Percentiles rank a stretch among this genome's conserved stretches.
Conservation (phyloP, 2,888 invertebrate species). For the Scaptomyza polygonia region DNA sequence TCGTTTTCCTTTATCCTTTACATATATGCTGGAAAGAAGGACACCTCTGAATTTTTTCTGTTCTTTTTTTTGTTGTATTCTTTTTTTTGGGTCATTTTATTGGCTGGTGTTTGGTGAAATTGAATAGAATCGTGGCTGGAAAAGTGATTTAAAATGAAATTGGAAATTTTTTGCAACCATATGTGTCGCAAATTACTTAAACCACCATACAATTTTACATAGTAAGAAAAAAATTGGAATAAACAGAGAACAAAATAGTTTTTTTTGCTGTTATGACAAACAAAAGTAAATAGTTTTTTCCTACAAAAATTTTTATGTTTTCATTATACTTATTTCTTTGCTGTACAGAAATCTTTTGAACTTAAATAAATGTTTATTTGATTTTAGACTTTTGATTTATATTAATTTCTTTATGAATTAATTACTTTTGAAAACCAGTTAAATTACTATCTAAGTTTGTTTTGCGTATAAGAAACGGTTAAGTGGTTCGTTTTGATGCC, state of each 20-base stretch:
- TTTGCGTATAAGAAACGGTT: background rate
- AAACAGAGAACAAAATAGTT: background rate
- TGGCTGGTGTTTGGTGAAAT: conserved; percentile 74
- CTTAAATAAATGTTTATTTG: no score
- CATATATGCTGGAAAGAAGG: background rate
- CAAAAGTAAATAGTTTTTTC: no score
- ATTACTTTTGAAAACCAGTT: background rate
- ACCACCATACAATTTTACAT: background rate
- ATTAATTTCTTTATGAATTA: background rate
- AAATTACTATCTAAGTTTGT: background rate
- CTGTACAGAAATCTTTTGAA: no score
- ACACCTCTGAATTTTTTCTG: conserved; percentile 37
- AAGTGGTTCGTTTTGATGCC: conserved; percentile 6
- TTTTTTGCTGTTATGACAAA: background rate
- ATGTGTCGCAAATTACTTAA: conserved; percentile 3
- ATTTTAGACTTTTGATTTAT: no score
- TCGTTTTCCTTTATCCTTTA: background rate
- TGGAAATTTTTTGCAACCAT: conserved; percentile 32
- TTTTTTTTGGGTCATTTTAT: conserved; percentile 58
- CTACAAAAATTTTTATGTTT: no score
- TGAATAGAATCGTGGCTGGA: conserved; percentile 50
- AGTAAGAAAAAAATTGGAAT: background rate
- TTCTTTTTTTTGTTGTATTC: background rate
- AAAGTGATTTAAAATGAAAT: conserved; percentile 52
- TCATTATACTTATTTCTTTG: no score